Evolutionary conservation across 2,888 invertebrate species (phyloP).

Genomic region (Eubasilissa splendida): DNA sequence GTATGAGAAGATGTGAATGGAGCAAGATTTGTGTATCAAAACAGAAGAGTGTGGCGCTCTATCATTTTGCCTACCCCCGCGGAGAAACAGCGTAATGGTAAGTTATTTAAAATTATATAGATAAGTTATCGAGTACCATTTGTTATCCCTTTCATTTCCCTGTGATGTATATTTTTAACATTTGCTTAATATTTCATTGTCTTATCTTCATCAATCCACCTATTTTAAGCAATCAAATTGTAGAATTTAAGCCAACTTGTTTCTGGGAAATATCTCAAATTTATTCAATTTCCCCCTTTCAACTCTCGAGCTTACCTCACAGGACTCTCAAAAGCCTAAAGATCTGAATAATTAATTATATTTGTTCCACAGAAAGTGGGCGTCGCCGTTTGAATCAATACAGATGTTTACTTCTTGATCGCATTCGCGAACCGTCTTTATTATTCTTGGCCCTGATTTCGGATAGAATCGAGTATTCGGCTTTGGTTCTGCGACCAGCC

Average conservation of each 20-base stretch:
- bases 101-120: too few relatives aligned
- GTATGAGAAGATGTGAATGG: too few relatives aligned
- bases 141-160: too few relatives aligned
- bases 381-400: constrained; percentile 27
- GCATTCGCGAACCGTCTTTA: not conserved
- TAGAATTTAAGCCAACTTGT: not conserved
- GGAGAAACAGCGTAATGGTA: too few relatives aligned
- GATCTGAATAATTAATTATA: constrained; percentile 46
- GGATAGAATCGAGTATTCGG: too few relatives aligned
- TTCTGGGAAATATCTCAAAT: not conserved
- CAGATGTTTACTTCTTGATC: not conserved
- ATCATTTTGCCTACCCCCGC: too few relatives aligned
- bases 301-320: not conserved
- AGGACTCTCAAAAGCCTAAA: constrained; percentile 30
- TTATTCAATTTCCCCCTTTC: constrained; percentile 9
- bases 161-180: too few relatives aligned
- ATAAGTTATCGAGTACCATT: too few relatives aligned
- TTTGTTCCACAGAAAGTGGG: constrained; percentile 30
- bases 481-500: too few relatives aligned
- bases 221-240: not conserved
- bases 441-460: not conserved
- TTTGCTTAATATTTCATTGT: too few relatives aligned
- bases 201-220: not conserved
- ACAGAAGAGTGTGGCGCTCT: too few relatives aligned
- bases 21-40: too few relatives aligned